A percentile compares a stretch with the other conserved stretches of the same genome.
phyloP scores from a whole-genome alignment of 2,888 invertebrate species.

The Drosophila quinaria region DNA sequence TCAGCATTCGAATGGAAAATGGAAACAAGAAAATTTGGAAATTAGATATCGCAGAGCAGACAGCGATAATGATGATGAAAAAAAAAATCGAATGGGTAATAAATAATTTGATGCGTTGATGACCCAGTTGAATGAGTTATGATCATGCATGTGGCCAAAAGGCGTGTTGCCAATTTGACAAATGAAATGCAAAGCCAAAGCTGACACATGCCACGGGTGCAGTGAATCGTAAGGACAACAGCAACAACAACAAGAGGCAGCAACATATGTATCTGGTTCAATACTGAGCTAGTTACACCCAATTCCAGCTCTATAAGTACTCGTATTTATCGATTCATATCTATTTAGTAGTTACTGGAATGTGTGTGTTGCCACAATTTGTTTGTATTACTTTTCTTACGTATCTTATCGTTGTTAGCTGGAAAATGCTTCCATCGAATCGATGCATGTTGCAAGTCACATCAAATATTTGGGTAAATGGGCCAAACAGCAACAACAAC shows the following conservation, averaged over 20 bases:
- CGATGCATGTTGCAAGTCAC: conserved; percentile 49
- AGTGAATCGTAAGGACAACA: conserved; percentile 42
- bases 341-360: conserved; percentile 8
- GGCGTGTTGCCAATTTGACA: conserved; percentile 49
- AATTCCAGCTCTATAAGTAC: conserved; percentile 1
- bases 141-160: conserved; percentile 2
- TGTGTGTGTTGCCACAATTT: conserved; percentile 9
- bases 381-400: neutral
- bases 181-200: conserved; percentile 49
- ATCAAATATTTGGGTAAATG: conserved; percentile 45
- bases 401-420: conserved; percentile 49
- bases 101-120: conserved; percentile 28
- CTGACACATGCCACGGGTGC: conserved; percentile 67
- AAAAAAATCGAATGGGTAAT: conserved; percentile 16
- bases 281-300: conserved; percentile 4
- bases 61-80: conserved; percentile 25
- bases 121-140: conserved; percentile 53
- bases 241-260: neutral
- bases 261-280: conserved; percentile 9
- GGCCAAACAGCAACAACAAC: conserved; percentile 20
- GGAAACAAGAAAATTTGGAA: conserved; percentile 31
- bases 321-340: conserved; percentile 14
- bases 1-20: conserved; percentile 33
- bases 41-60: conserved; percentile 14
- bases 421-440: conserved; percentile 18